phyloP scores from a whole-genome alignment of 1,140 invertebrate genomes.

The Piezodorus guildinii region DNA sequence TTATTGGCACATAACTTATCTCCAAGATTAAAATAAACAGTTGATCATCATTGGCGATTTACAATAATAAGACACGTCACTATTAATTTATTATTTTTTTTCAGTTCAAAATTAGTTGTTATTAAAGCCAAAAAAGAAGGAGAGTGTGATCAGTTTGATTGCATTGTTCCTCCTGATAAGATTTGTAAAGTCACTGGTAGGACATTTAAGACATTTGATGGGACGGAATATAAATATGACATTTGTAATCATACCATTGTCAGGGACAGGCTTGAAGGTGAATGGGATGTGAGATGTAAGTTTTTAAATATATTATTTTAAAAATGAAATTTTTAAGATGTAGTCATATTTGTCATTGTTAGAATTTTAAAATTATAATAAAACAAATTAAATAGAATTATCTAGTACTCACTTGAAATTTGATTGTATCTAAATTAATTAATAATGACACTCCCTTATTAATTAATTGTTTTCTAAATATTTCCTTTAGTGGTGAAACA shows the following conservation, averaged over 20 bases:
- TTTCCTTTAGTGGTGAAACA: slow-evolving; percentile 48
- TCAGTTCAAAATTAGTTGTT: slow-evolving; percentile 9
- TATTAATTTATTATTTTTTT: slow-evolving; percentile 3
- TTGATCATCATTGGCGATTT: too few species aligned
- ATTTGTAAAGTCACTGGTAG: slow-evolving; percentile 60
- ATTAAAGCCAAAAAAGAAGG: slow-evolving; percentile 7
- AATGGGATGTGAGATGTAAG: slow-evolving; percentile 55
- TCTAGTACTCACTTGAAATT: too few species aligned
- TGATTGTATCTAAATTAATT: too few species aligned
- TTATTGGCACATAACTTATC: neutral
- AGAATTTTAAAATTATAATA: too few species aligned
- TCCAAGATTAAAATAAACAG: too few species aligned
- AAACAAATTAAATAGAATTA: too few species aligned
- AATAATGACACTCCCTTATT: too few species aligned
- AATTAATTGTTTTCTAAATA: too few species aligned
- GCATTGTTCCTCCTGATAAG: slow-evolving; percentile 45
- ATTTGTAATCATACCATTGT: slow-evolving; percentile 67
- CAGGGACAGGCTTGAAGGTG: slow-evolving; percentile 46
- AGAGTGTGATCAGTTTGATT: slow-evolving; percentile 43
- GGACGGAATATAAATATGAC: slow-evolving; percentile 60
- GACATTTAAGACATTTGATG: slow-evolving; percentile 67
- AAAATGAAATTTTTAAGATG: too few species aligned
- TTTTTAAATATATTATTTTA: too few species aligned
- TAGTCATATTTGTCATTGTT: too few species aligned
- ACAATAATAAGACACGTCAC: too few species aligned